phyloP scores from a whole-genome alignment of 2,888 invertebrate species.

The Meiosimyza platycephala region DNA sequence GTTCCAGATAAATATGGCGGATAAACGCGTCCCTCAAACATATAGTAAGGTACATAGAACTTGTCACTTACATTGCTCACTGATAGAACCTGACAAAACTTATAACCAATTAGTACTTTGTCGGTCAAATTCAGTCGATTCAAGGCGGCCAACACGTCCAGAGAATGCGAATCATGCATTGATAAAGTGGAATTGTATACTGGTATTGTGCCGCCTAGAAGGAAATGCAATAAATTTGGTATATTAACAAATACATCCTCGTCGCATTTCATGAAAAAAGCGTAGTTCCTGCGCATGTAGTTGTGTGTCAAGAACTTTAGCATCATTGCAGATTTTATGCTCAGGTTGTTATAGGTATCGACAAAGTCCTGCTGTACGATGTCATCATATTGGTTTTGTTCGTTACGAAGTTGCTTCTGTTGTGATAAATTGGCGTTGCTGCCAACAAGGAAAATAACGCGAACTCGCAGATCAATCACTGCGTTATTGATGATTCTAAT shows the following conservation, averaged over 20 bases:
- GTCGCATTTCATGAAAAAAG: slow-evolving; percentile 85
- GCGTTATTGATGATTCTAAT: slow-evolving; percentile 46
- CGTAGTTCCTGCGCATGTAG: slow-evolving; percentile 77
- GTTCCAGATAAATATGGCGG: slow-evolving; percentile 87
- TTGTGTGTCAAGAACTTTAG: slow-evolving; percentile 81
- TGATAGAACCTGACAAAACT: slow-evolving; percentile 83
- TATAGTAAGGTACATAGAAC: slow-evolving; percentile 86
- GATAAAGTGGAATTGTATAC: slow-evolving; percentile 65
- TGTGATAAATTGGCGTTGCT: slow-evolving; percentile 51
- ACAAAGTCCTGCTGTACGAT: slow-evolving; percentile 85
- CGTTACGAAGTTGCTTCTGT: slow-evolving; percentile 73
- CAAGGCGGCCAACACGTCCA: slow-evolving; percentile 52
- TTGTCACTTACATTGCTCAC: slow-evolving; percentile 79
- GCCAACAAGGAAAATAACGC: slow-evolving; percentile 63
- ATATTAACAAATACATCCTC: slow-evolving; percentile 89
- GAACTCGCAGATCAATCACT: slow-evolving; percentile 47
- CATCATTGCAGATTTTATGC: slow-evolving; percentile 86
- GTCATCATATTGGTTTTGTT: slow-evolving; percentile 77
- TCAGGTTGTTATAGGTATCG: slow-evolving; percentile 88
- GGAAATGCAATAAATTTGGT: slow-evolving; percentile 71
- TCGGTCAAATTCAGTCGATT: slow-evolving; percentile 64
- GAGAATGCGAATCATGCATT: slow-evolving; percentile 57
- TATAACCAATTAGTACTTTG: slow-evolving; percentile 76
- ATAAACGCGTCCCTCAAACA: slow-evolving; percentile 78
- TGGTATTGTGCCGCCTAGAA: slow-evolving; percentile 67